Base-by-base conservation (phyloP, 2,888 invertebrate species). In the Zaprionus bogoriensis region DNA sequence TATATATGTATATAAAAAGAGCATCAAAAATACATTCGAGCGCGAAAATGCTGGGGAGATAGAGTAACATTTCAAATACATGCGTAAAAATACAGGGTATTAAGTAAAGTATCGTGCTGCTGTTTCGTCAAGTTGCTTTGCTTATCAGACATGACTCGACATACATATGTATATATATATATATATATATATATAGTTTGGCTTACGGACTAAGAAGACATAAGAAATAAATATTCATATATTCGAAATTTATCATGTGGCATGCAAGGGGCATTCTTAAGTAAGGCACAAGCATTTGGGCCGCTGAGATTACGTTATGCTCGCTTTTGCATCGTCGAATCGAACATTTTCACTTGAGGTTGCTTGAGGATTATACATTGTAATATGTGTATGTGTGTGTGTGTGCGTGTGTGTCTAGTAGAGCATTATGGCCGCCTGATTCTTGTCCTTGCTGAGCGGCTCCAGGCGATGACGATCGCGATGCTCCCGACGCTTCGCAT, bases 401-500 rank as follows among this genome's bases (percentile, higher is more conserved):
- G n/a, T 9, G n/a, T 5, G 5, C n/a, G 42, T 17, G 9, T 6
- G 9, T 14, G 20, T 20, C 51, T 87, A 91, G 67, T 91, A 91
- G 38, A 91, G 80, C 91, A 91, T 91, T 60, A 91, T 91, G 70
- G 87, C 90, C 73, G 88, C 85, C 75, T 89, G 88, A 68, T 88
- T 89, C 59, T 91, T 91, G 57, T 91, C 90, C 46, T 90, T 90
- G 55, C 78, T 88, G 0, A 85, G 84, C 17, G 89, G 89, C 46
- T 91, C 90, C 14, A 89, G 53, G 12, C 87, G 80, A 52, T 80
- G 86, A 22, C 86, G 81, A 59, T 89, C 86, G 4, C 84, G 74
- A 20, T 67, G 64, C 39, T 91, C 91, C 5, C 86, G 79, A 20
- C 87, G 80, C 36, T 77, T 87, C 27, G 89, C 90, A 48, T 87